These are phyloP conservation scores for Neopelma chrysocephalum DNA, from an alignment of 2,797 vertebrate species.

Conservation along the genomic window DNA sequence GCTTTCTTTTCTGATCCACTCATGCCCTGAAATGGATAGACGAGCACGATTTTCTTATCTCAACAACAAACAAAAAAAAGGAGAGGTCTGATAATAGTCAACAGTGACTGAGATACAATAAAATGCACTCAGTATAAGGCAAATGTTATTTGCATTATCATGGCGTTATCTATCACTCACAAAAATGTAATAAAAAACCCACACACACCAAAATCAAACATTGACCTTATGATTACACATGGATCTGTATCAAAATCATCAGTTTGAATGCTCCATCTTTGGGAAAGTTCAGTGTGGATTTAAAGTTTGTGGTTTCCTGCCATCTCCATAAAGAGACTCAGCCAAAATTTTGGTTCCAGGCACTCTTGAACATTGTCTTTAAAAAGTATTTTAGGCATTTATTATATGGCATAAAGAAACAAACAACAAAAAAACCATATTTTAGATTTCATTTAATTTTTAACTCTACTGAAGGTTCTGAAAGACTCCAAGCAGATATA, in stretches of 20 bases:
- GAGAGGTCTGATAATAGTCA: neutral
- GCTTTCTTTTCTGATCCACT: neutral
- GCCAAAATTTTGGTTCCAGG: neutral
- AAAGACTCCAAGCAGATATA: neutral
- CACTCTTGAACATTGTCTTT: neutral
- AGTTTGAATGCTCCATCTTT: neutral
- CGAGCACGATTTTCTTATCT: neutral
- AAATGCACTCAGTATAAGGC: neutral
- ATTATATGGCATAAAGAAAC: neutral
- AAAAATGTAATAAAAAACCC: neutral
- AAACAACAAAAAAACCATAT: neutral
- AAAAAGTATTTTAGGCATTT: neutral
- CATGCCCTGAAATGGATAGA: neutral
- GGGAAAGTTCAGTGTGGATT: neutral
- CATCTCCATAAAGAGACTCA: neutral
- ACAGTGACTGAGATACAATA: neutral
- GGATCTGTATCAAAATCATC: constrained; percentile 40
- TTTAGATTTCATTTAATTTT: constrained; percentile 8
- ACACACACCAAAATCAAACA: neutral
- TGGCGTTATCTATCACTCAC: neutral
- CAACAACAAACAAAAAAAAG: neutral
- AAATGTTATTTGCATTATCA: neutral
- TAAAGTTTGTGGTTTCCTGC: constrained; percentile 18
- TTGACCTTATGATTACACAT: neutral
- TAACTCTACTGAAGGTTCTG: neutral